Base-by-base conservation (phyloP, 64 coral and sea anemone species). In the Pocillopora damicornis region DNA sequence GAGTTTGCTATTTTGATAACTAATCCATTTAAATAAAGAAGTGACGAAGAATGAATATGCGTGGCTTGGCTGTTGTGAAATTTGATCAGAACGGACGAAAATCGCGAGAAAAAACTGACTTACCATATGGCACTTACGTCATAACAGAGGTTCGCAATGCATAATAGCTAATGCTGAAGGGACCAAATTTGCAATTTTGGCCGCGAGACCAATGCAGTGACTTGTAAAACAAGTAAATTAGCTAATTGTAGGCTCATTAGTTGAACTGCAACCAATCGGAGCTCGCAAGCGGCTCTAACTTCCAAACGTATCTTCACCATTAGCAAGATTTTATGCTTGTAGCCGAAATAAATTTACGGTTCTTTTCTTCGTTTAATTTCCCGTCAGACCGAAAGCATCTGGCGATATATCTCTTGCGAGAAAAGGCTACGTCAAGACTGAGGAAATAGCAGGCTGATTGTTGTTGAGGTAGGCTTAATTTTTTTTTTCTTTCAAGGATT, bases 101-200 rank as follows among this genome's bases (percentile, higher is more conserved):
- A 11, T 0, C 1, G 25, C 25, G 10, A 23, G 0, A n/a, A 71
- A 11, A 25, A 23, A 23, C 67, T 71, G 42, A 25, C 22, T 71
- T 71, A 1, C 8, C 11, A 5, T 8, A 23, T 3, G n/a, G 20
- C 9, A 23, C 5, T 5, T 30, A n/a, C 67, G 67, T 71, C 18
- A 30, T 71, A n/a, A 51, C 2, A 71, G 23, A 71, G 20, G 61
- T n/a, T 71, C 10, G 67, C 67, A 26, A 7, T 56, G 56, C 15
- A 9, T 77, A 51, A 51, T 51, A 2, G 42, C 42, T 51, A 51
- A 51, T 51, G 42, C 42, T 57, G 4, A 36, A 18, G 9, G 23
- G 77, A 79, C 58, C 22, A 18, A 79, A 79, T 79, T 79, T 79
- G 51, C n/a, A 79, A 79, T 79, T 59, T 79, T 60, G 14, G 57